phyloP scores from a whole-genome alignment of 2,888 invertebrate species.

The Vannuccia rotundouncinata region DNA sequence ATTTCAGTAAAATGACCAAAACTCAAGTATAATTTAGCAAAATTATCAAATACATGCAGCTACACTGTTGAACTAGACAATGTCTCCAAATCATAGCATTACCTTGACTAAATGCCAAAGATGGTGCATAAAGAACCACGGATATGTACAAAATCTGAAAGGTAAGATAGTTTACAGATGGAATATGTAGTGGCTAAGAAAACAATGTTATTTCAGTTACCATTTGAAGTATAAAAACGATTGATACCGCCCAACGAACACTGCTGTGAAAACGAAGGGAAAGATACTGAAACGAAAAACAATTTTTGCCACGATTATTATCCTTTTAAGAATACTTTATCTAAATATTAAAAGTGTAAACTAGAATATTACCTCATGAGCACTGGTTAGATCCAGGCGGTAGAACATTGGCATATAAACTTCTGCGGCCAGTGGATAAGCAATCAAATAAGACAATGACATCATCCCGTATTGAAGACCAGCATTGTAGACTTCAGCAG shows the following conservation, averaged over 20 bases:
- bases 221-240: constrained; percentile 81
- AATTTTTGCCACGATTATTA: too few relatives aligned
- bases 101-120: constrained; percentile 67
- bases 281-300: constrained; percentile 73
- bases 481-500: constrained; percentile 80
- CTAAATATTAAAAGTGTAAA: too few relatives aligned
- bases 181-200: too few relatives aligned
- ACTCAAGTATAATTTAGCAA: too few relatives aligned
- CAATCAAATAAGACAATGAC: constrained; percentile 67
- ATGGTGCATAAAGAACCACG: constrained; percentile 78
- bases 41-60: too few relatives aligned
- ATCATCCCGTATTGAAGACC: constrained; percentile 69
- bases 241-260: constrained; percentile 70
- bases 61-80: too few relatives aligned
- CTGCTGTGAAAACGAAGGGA: constrained; percentile 74
- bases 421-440: constrained; percentile 61
- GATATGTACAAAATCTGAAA: constrained; percentile 61
- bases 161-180: neutral
- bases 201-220: too few relatives aligned
- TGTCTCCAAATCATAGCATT: too few relatives aligned
- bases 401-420: constrained; percentile 49
- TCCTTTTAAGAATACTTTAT: too few relatives aligned
- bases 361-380: constrained; percentile 51
- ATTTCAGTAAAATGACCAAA: too few relatives aligned
- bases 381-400: constrained; percentile 46